A percentile compares a stretch with the other conserved stretches of the same genome.
phyloP scores from a whole-genome alignment of 2,113 vertebrate species.

The Elanus axillaris region DNA sequence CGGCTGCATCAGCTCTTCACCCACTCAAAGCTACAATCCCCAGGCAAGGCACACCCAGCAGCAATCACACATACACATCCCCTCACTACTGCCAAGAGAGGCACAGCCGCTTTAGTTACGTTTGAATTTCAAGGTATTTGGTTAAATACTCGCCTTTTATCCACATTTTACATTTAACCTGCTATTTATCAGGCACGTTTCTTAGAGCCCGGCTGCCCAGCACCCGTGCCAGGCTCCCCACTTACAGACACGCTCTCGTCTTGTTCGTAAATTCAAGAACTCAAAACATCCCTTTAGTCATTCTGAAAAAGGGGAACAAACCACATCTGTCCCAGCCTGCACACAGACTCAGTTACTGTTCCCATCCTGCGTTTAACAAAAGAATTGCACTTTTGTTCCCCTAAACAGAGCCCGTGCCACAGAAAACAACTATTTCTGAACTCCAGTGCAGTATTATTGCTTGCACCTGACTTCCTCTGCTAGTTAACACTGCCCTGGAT shows the following conservation, averaged over 20 bases:
- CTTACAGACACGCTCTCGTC: neutral
- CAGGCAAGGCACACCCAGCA: neutral
- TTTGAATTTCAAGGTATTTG: neutral
- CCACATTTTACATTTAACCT: neutral
- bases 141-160: neutral
- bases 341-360: neutral
- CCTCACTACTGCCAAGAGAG: neutral
- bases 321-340: neutral
- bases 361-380: neutral
- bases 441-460: neutral
- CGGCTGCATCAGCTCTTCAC: rapidly evolving
- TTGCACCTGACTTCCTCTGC: neutral
- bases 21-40: neutral
- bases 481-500: neutral
- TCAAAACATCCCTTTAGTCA: neutral
- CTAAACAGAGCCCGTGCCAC: neutral
- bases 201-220: neutral
- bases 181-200: neutral
- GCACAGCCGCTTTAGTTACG: rapidly evolving
- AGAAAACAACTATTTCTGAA: neutral
- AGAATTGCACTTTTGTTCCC: conserved; percentile 45
- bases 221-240: neutral
- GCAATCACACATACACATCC: neutral
- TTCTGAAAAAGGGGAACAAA: conserved; percentile 22
- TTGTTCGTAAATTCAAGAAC: neutral